These are phyloP conservation scores for Leucoptera coffeella DNA, from an alignment of 2,888 invertebrate genomes.

Conservation along the genomic window DNA sequence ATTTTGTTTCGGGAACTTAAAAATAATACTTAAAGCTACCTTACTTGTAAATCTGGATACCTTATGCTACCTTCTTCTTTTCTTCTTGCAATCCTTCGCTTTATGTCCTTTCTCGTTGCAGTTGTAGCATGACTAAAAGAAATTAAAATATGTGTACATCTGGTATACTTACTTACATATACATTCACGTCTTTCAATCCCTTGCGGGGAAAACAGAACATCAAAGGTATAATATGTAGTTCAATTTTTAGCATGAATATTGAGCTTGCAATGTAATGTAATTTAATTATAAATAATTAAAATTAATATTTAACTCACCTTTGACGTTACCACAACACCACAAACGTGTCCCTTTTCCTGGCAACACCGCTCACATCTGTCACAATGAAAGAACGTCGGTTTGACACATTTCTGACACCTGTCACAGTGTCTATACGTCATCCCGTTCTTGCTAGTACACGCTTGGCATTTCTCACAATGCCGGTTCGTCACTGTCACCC, in stretches of 20 bases:
- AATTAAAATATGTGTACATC: no score
- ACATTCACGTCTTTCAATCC: no score
- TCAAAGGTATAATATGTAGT: not conserved
- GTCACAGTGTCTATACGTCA: conserved; percentile 72
- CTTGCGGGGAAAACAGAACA: conserved; percentile 1
- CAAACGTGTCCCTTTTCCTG: conserved; percentile 28
- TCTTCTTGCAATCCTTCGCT: conserved; percentile 38
- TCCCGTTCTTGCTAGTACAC: conserved; percentile 49
- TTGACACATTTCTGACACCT: conserved; percentile 80
- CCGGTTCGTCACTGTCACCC: conserved; percentile 39
- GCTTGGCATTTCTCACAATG: conserved; percentile 33
- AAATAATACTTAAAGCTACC: no score
- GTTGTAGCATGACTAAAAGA: conserved; percentile 51
- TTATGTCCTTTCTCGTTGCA: conserved; percentile 54
- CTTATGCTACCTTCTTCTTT: no score
- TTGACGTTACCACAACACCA: conserved; percentile 23
- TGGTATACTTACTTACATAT: no score
- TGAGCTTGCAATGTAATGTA: no score
- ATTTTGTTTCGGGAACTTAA: no score
- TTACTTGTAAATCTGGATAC: no score
- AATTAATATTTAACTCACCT: no score
- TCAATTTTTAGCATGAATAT: no score
- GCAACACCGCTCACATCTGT: conserved; percentile 61
- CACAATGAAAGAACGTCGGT: conserved; percentile 76
- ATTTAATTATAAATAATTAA: no score